These are phyloP conservation scores for Ceratosolen fusciceps DNA, from an alignment of 1,140 invertebrate genomes.

Conservation along the genomic window DNA sequence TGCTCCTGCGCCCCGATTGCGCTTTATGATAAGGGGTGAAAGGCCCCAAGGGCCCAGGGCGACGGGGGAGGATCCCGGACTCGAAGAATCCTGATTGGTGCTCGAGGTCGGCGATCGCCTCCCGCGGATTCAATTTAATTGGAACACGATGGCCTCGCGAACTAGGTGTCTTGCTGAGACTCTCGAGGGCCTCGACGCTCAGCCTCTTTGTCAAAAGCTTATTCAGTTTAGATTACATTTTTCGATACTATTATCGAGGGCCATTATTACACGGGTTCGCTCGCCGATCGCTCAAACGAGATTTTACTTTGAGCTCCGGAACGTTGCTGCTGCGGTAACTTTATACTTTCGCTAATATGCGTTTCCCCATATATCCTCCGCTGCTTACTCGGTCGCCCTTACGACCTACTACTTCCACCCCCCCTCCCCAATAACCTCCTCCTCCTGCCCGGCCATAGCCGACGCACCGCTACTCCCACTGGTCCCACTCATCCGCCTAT, in stretches of 20 bases:
- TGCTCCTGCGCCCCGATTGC: slow-evolving; percentile 23
- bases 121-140: slow-evolving; percentile 40
- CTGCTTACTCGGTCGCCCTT: too few relatives aligned
- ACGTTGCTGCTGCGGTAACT: neutral
- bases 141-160: neutral
- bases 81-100: too few relatives aligned
- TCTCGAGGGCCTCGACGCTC: neutral
- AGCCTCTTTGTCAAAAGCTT: slow-evolving; percentile 2
- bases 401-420: too few relatives aligned
- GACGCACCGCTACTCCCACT: neutral
- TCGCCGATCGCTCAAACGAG: neutral
- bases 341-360: neutral
- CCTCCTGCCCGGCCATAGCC: neutral
- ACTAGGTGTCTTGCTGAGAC: slow-evolving; percentile 8
- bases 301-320: neutral
- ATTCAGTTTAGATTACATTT: slow-evolving; percentile 24
- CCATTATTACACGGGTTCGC: neutral
- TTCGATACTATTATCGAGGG: slow-evolving; percentile 11
- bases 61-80: too few relatives aligned
- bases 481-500: neutral
- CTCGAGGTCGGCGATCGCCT: slow-evolving; percentile 27
- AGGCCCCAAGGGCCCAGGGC: slow-evolving; percentile 32
- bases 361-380: neutral
- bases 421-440: neutral
- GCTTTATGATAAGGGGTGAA: slow-evolving; percentile 40